phyloP scores from a whole-genome alignment of 1,140 invertebrate genomes.

The Drosophila sp. region DNA sequence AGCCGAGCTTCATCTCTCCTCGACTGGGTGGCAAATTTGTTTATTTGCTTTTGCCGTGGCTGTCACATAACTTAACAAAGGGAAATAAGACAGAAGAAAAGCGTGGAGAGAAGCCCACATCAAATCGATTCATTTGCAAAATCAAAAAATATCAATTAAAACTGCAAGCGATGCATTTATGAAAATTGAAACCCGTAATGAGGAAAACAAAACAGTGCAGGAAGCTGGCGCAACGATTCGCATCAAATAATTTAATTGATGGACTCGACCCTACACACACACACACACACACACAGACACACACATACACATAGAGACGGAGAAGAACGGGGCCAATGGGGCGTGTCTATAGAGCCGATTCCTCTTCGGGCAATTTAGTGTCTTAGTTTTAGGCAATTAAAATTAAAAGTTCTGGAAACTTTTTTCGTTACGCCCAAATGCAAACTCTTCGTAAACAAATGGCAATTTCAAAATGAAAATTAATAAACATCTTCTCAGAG shows the following conservation, averaged over 20 bases:
- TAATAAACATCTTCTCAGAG: neutral
- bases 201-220: constrained; percentile 12
- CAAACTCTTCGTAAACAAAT: neutral
- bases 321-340: constrained; percentile 52
- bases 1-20: constrained; percentile 1
- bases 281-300: too few species aligned
- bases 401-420: constrained; percentile 6
- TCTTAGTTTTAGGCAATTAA: constrained; percentile 30
- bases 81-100: constrained; percentile 21
- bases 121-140: constrained; percentile 14
- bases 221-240: constrained; percentile 4
- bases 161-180: constrained; percentile 15
- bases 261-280: neutral
- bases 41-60: constrained; percentile 65
- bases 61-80: constrained; percentile 66
- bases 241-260: constrained; percentile 47
- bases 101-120: neutral
- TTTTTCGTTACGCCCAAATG: neutral
- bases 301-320: neutral
- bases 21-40: constrained; percentile 52
- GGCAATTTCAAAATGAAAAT: neutral
- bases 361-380: constrained; percentile 44
- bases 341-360: constrained; percentile 31
- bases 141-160: constrained; percentile 25
- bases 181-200: constrained; percentile 17